A percentile compares a stretch with the other conserved stretches of the same genome.
These are phyloP conservation scores for Zonotrichia leucophrys DNA, from an alignment of 2,113 vertebrate species.

Conservation along the genomic window DNA sequence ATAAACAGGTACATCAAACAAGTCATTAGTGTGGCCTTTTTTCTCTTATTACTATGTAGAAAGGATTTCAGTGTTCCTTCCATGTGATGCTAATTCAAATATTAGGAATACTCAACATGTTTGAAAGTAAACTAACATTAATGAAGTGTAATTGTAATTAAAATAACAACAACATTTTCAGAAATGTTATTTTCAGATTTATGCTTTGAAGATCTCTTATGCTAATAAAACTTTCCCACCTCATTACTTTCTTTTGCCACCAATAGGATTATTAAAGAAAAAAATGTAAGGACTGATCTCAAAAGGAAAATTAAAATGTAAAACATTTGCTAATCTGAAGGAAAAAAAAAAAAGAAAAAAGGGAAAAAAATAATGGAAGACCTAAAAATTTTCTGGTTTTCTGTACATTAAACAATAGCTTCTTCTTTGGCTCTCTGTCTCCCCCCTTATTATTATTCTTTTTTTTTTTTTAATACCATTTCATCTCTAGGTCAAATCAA, in stretches of 20 bases:
- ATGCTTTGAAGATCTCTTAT: not conserved
- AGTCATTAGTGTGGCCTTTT: not conserved
- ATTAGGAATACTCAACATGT: not conserved
- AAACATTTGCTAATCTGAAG: not conserved
- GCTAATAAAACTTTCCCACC: not conserved
- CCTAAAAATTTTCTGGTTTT: not conserved
- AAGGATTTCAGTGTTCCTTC: not conserved
- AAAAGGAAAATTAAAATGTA: not conserved
- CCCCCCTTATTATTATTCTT: not conserved
- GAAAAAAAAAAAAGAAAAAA: not conserved
- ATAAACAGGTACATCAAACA: not conserved
- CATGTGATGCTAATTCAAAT: not conserved
- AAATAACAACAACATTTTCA: not conserved
- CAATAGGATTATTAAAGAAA: not conserved
- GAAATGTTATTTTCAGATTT: not conserved
- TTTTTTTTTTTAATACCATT: not conserved
- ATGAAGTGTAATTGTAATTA: not conserved
- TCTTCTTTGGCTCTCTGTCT: not conserved
- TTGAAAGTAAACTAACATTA: not conserved
- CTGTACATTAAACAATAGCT: not conserved
- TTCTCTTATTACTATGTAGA: not conserved
- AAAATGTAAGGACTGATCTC: not conserved
- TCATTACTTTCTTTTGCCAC: not conserved
- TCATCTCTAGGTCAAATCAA: constrained; percentile 81
- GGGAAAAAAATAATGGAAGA: rapidly evolving